phyloP scores from a whole-genome alignment of 2,113 vertebrate genomes.

The Agelaius phoeniceus region DNA sequence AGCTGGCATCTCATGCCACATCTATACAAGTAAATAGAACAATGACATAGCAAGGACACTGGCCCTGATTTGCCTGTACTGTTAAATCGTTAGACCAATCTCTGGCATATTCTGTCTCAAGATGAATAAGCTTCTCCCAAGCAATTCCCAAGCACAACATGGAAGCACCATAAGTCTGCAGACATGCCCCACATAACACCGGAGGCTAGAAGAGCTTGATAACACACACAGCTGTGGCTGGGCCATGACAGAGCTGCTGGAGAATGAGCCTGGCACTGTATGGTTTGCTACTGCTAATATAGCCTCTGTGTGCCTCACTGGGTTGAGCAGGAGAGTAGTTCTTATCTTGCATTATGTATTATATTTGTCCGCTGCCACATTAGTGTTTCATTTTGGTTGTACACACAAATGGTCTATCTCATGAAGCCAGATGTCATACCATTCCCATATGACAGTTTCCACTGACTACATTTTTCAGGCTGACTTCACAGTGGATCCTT shows the following conservation, averaged over 20 bases:
- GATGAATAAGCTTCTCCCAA: background rate
- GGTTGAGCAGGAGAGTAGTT: background rate
- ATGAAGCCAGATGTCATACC: background rate
- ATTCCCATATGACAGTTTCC: background rate
- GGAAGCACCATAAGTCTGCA: background rate
- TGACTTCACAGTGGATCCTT: background rate
- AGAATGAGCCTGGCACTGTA: background rate
- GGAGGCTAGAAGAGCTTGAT: background rate
- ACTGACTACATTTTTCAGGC: background rate
- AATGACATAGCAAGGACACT: background rate
- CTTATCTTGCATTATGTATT: background rate
- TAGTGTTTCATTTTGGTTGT: background rate
- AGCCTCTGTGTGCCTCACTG: background rate
- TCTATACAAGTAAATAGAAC: background rate
- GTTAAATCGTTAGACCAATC: background rate
- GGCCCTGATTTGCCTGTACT: background rate
- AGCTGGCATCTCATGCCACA: background rate
- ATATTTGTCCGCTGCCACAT: background rate
- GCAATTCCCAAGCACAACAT: background rate
- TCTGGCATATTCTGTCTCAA: background rate
- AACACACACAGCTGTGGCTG: rapidly evolving
- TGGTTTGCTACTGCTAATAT: background rate
- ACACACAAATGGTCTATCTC: background rate
- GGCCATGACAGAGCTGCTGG: background rate
- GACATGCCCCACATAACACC: background rate